Conservation (phyloP, 2,888 invertebrate species). For the Helicoverpa assulta region DNA sequence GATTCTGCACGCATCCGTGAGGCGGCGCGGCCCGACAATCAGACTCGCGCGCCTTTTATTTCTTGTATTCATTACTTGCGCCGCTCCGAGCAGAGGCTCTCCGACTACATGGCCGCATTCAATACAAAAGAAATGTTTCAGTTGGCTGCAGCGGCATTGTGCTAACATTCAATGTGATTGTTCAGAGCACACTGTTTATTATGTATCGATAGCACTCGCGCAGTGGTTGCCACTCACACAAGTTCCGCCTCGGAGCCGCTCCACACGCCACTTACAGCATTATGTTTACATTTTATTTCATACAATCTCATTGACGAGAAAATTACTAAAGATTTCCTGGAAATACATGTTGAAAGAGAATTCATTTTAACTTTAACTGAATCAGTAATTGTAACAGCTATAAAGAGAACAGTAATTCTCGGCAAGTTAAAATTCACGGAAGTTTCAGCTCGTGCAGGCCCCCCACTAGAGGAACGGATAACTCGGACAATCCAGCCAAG, state of each 20-base stretch:
- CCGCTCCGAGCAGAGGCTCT: slow-evolving; percentile 1
- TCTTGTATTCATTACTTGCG: slow-evolving; percentile 39
- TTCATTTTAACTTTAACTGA: neutral
- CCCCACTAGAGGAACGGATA: no score
- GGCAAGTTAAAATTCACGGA: no score
- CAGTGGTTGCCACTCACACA: slow-evolving; percentile 1
- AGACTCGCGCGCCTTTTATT: slow-evolving; percentile 42
- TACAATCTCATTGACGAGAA: slow-evolving; percentile 9
- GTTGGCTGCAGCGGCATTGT: slow-evolving; percentile 16
- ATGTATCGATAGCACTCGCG: slow-evolving; percentile 20
- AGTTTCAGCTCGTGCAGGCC: no score
- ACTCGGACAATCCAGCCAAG: no score
- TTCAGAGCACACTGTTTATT: slow-evolving; percentile 16
- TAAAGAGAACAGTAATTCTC: slow-evolving; percentile 11
- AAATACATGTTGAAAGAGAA: neutral
- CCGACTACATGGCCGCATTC: slow-evolving; percentile 3
- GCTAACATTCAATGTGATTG: slow-evolving; percentile 34
- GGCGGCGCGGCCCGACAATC: slow-evolving; percentile 28
- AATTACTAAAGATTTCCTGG: slow-evolving; percentile 3
- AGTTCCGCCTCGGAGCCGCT: neutral
- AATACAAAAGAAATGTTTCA: slow-evolving; percentile 26
- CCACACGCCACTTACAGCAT: neutral
- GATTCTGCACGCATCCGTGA: slow-evolving; percentile 24
- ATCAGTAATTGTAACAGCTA: neutral
- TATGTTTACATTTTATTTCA: slow-evolving; percentile 12